These are phyloP conservation scores for Neodiprion pinetum DNA, from an alignment of 1,140 invertebrate species.

Conservation along the genomic window DNA sequence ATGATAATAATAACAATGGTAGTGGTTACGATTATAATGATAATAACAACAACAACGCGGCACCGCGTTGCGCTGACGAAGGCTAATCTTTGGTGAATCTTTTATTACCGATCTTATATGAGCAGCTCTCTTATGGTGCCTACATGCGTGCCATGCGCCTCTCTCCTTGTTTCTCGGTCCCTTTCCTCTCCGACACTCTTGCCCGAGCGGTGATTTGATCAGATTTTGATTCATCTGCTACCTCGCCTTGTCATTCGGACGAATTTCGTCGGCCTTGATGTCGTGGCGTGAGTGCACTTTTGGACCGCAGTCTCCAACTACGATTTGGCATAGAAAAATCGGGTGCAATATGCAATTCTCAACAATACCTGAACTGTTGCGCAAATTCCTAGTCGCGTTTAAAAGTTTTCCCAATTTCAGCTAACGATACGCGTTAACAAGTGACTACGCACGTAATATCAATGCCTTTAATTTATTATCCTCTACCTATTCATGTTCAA, in stretches of 20 bases:
- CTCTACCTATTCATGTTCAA: too few relatives aligned
- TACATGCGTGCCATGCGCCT: too few relatives aligned
- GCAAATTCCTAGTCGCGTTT: too few relatives aligned
- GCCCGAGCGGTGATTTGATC: not conserved
- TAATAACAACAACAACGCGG: not conserved
- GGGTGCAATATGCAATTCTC: too few relatives aligned
- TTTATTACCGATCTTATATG: not conserved
- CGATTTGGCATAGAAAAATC: too few relatives aligned
- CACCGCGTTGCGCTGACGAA: not conserved
- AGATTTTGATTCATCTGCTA: not conserved
- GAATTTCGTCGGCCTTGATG: not conserved
- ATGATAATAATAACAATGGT: not conserved
- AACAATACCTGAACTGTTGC: too few relatives aligned
- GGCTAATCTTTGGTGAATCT: constrained; percentile 4
- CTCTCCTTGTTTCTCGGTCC: not conserved
- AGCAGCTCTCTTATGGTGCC: not conserved
- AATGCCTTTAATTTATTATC: too few relatives aligned
- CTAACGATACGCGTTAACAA: too few relatives aligned
- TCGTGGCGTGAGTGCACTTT: not conserved
- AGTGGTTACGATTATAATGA: not conserved
- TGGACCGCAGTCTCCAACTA: too few relatives aligned
- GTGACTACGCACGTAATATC: too few relatives aligned
- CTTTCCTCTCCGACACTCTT: not conserved
- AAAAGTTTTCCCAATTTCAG: too few relatives aligned
- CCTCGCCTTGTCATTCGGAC: not conserved